Base-by-base conservation (phyloP, 2,888 invertebrate species). In the Buathra laborator region DNA sequence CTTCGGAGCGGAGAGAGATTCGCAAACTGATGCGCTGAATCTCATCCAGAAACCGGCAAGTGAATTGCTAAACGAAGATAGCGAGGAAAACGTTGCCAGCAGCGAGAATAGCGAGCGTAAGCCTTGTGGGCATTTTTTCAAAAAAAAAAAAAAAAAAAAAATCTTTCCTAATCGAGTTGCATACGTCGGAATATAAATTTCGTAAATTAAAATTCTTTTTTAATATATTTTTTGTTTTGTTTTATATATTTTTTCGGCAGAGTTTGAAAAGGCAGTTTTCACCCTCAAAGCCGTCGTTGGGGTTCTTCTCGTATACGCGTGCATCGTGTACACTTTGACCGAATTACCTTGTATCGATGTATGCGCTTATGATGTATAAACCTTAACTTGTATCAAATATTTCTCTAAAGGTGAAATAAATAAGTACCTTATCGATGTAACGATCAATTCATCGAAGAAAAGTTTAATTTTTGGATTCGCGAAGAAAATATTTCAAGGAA, bases 261-360 rank as follows among this genome's bases (percentile, higher is more conserved):
- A 88, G 88, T 88, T 89, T 83, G 88, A 90, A 76, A 90, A 90
- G 19, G 90, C 90, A 14, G 80, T 92, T 67, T 93, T 92, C 84
- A 91, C 92, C 16, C 86, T 91, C 71, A 85, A 86, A 62, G 85
- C 92, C 37, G 89, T 92, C 71, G 87, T 89, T 53, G 86, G 87
- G 78, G 91, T 91, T 76, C 85, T 92, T 67, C 85, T 87, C n/a
- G 72, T 92, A 80, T 92, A 91, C 87, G 85, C 87, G 51, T 87
- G 79, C 87, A 88, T 91, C 81, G 90, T 92, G 53, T 91, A 91
- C 88, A 87, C 86, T 66, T 72, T 93, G 81, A 92, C 90, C 85
- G 90, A 89, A 64, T 84, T 90, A 0, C 89, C 90, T 29, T 83
- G 86, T 19, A 10, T 16, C 19, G 70, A 66, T 29, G 29, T 19